phyloP scores from a whole-genome alignment of 2,888 invertebrate species.

The Dasysyrphus tricinctus region DNA sequence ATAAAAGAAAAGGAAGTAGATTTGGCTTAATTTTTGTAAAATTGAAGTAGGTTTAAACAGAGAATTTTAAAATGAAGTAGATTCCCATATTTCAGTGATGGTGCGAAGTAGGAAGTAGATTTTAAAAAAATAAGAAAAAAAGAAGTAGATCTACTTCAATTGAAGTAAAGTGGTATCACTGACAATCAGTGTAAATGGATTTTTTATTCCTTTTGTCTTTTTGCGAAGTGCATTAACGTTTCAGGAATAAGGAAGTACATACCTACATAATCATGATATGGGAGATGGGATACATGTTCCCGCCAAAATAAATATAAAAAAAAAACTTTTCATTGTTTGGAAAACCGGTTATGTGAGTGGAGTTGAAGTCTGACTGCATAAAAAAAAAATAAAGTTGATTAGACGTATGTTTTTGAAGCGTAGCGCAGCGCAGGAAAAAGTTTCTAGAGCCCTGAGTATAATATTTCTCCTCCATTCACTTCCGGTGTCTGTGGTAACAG shows the following conservation, averaged over 20 bases:
- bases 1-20: too few species aligned
- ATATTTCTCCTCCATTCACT: neutral
- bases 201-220: constrained; percentile 62
- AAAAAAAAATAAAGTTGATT: constrained; percentile 30
- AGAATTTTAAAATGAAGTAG: too few species aligned
- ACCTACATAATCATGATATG: constrained; percentile 3
- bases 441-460: neutral
- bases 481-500: neutral
- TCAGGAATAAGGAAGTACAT: constrained; percentile 67
- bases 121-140: too few species aligned
- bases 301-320: constrained; percentile 27
- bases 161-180: too few species aligned
- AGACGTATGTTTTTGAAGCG: constrained; percentile 39
- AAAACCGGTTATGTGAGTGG: constrained; percentile 5
- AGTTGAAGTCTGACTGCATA: constrained; percentile 1
- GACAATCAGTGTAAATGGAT: constrained; percentile 70
- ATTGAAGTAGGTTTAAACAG: too few species aligned
- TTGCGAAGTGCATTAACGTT: constrained; percentile 52
- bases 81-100: too few species aligned
- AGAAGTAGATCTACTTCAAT: too few species aligned
- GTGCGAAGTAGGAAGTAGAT: too few species aligned
- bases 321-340: constrained; percentile 24
- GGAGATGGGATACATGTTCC: constrained; percentile 3
- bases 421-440: constrained; percentile 4
- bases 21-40: too few species aligned